Evolutionary conservation across 2,888 invertebrate species (phyloP).

Genomic region (Ethmia dodecea): DNA sequence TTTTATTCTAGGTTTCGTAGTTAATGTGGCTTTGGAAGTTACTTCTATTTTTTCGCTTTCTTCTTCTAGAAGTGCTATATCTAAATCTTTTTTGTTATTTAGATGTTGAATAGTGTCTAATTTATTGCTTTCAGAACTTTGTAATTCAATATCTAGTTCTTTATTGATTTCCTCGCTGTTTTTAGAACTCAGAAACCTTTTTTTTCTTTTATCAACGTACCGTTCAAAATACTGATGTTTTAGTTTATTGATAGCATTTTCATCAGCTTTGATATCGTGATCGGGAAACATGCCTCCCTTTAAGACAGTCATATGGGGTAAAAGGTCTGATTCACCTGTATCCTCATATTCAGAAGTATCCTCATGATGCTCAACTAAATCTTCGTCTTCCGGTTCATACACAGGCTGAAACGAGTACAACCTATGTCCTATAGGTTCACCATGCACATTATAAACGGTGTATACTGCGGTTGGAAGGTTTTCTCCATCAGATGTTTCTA

Average conservation of each 20-base stretch:
- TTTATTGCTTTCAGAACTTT: slow-evolving; percentile 35
- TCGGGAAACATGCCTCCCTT: slow-evolving; percentile 64
- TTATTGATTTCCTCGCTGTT: slow-evolving; percentile 37
- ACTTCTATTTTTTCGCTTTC: slow-evolving; percentile 28
- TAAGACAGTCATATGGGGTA: slow-evolving; percentile 54
- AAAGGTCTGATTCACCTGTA: slow-evolving; percentile 39
- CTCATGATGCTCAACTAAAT: slow-evolving; percentile 44
- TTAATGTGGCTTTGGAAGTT: slow-evolving; percentile 27
- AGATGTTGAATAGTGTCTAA: slow-evolving; percentile 28
- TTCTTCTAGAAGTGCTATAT: slow-evolving; percentile 41
- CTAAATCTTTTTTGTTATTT: slow-evolving; percentile 22
- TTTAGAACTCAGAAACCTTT: slow-evolving; percentile 51
- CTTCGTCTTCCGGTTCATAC: slow-evolving; percentile 63
- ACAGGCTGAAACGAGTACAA: slow-evolving; percentile 69
- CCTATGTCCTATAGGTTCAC: slow-evolving; percentile 67
- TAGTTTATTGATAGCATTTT: slow-evolving; percentile 52
- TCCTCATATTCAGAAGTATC: slow-evolving; percentile 52
- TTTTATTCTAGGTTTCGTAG: slow-evolving; percentile 40
- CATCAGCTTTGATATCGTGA: slow-evolving; percentile 29
- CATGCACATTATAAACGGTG: slow-evolving; percentile 67
- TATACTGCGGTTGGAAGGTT: slow-evolving; percentile 64
- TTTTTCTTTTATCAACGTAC: slow-evolving; percentile 61
- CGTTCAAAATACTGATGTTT: slow-evolving; percentile 68
- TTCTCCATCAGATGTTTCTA: slow-evolving; percentile 32
- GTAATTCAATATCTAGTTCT: slow-evolving; percentile 37